These are phyloP conservation scores for Micrastur ruficollis DNA, from an alignment of 2,797 vertebrate genomes.

Conservation along the genomic window DNA sequence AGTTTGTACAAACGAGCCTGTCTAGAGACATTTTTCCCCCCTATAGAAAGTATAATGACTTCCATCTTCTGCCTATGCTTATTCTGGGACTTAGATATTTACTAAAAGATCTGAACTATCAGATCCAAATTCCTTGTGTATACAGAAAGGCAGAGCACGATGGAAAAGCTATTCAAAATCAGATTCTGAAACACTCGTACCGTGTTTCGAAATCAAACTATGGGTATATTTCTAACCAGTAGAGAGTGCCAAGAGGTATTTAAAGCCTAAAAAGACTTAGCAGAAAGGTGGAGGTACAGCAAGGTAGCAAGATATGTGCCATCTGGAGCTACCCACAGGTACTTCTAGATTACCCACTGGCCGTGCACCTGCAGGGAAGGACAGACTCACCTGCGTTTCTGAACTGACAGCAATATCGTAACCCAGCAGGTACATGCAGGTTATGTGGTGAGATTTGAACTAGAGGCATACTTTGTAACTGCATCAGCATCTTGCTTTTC, in stretches of 20 bases:
- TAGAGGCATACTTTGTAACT: not conserved
- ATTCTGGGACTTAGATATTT: not conserved
- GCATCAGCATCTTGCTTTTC: not conserved
- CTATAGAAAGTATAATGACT: not conserved
- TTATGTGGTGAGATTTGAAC: not conserved
- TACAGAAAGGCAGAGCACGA: not conserved
- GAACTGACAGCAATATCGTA: slow-evolving; percentile 12
- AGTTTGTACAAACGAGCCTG: not conserved
- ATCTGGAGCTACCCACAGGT: slow-evolving; percentile 28
- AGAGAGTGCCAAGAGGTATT: not conserved
- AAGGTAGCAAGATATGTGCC: not conserved
- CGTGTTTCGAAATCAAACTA: not conserved
- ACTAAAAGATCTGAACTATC: not conserved
- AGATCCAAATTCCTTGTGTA: not conserved
- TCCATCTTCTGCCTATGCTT: not conserved
- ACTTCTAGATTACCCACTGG: not conserved
- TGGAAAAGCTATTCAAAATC: not conserved
- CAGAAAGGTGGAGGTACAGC: slow-evolving; percentile 18
- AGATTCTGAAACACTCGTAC: not conserved
- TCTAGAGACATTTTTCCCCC: not conserved
- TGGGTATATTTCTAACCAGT: not conserved
- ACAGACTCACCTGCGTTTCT: slow-evolving; percentile 1
- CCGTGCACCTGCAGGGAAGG: not conserved
- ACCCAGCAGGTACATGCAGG: slow-evolving; percentile 9
- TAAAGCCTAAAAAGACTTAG: not conserved